Evolutionary conservation across 1,140 invertebrate genomes (phyloP).

Genomic region (Drosophila sucinea): DNA sequence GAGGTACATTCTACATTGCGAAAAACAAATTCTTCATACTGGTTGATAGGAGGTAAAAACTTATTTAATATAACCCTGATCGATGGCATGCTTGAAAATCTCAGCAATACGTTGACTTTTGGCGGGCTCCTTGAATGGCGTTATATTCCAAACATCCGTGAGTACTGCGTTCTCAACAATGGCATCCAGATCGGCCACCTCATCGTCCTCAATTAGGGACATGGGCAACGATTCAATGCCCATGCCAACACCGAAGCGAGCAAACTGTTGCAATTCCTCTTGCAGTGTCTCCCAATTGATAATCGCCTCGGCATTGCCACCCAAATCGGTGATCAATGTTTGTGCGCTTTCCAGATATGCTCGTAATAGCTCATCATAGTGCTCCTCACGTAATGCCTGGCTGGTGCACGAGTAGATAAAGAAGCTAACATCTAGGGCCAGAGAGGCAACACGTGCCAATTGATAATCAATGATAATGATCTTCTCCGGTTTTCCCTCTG

Average conservation of each 20-base stretch:
- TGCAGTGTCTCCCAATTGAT: slow-evolving; percentile 85
- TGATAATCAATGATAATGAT: slow-evolving; percentile 89
- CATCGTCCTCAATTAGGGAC: slow-evolving; percentile 85
- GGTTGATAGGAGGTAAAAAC: no score
- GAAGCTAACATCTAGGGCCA: slow-evolving; percentile 86
- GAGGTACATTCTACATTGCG: not conserved
- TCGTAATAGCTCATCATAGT: slow-evolving; percentile 85
- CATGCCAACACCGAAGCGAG: slow-evolving; percentile 86
- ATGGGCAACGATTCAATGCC: slow-evolving; percentile 87
- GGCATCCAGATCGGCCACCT: slow-evolving; percentile 86
- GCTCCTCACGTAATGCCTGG: slow-evolving; percentile 84
- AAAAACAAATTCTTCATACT: not conserved
- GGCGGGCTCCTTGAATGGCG: slow-evolving; percentile 84
- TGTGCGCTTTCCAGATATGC: slow-evolving; percentile 85
- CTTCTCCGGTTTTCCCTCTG: slow-evolving; percentile 81
- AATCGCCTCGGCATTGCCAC: slow-evolving; percentile 85
- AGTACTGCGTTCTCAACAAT: slow-evolving; percentile 84
- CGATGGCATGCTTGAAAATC: slow-evolving; percentile 86
- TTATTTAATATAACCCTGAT: slow-evolving; percentile 85
- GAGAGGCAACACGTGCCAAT: slow-evolving; percentile 85
- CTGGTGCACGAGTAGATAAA: slow-evolving; percentile 87
- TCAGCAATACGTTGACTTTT: slow-evolving; percentile 85
- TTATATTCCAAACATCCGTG: slow-evolving; percentile 84
- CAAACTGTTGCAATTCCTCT: slow-evolving; percentile 86
- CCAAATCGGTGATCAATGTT: slow-evolving; percentile 84